Conservation (phyloP, 2,113 vertebrate species). For the Collichthys lucidus region DNA sequence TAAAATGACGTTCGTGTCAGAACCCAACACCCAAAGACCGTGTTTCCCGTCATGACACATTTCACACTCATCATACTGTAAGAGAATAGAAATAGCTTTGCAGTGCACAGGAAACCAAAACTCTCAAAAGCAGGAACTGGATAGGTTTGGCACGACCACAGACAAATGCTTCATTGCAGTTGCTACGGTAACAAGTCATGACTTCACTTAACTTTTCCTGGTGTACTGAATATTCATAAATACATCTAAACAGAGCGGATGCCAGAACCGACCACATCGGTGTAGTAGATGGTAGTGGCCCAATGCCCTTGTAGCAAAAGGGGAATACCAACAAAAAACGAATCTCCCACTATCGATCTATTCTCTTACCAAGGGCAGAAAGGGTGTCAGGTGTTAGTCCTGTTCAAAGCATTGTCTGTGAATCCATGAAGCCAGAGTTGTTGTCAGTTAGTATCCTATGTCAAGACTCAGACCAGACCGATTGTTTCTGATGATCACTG, state of each 20-base stretch:
- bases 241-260: background rate
- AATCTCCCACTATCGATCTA: conserved; percentile 67
- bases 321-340: conserved; percentile 50
- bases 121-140: conserved; percentile 51
- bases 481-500: conserved; percentile 24
- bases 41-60: background rate
- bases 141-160: conserved; percentile 64
- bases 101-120: conserved; percentile 49
- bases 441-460: conserved; percentile 40
- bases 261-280: conserved; percentile 8
- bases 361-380: conserved; percentile 73
- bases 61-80: background rate
- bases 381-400: conserved; percentile 73
- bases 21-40: background rate
- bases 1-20: background rate
- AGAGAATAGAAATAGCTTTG: conserved; percentile 9
- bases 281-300: conserved; percentile 27
- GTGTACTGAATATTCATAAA: no score
- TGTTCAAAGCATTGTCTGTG: conserved; percentile 51
- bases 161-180: conserved; percentile 49
- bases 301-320: conserved; percentile 50
- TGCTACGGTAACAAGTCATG: conserved; percentile 52
- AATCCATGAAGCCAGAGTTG: conserved; percentile 44
- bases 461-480: conserved; percentile 24
- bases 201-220: conserved; percentile 4